These are phyloP conservation scores for Seira ritae DNA, from an alignment of 2,888 invertebrate genomes.

Conservation along the genomic window DNA sequence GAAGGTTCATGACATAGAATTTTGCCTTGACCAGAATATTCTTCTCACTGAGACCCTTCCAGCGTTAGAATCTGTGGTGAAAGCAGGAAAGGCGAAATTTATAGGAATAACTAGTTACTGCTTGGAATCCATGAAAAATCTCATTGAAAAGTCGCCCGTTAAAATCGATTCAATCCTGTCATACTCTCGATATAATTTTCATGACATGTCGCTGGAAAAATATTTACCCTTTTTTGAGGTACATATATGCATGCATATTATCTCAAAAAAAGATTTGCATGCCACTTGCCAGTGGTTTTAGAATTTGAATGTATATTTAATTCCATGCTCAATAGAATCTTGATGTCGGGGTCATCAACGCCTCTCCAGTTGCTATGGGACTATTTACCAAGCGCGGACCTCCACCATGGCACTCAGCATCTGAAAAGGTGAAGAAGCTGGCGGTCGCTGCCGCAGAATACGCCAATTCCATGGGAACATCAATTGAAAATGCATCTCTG, in stretches of 20 bases:
- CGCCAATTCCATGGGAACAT: constrained; percentile 68
- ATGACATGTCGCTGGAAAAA: constrained; percentile 85
- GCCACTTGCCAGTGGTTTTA: not conserved
- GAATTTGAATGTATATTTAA: constrained; percentile 14
- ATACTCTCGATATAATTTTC: constrained; percentile 87
- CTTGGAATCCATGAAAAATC: constrained; percentile 84
- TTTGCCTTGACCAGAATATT: constrained; percentile 84
- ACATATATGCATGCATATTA: constrained; percentile 53
- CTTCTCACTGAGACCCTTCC: constrained; percentile 92
- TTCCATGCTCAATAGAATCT: constrained; percentile 69
- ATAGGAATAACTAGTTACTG: constrained; percentile 95
- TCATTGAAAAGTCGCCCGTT: constrained; percentile 81
- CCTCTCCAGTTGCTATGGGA: constrained; percentile 89
- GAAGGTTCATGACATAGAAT: constrained; percentile 96
- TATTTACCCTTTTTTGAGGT: constrained; percentile 88
- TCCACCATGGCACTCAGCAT: constrained; percentile 88
- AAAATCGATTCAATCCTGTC: constrained; percentile 85
- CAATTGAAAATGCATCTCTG: constrained; percentile 64
- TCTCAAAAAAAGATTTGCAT: not conserved
- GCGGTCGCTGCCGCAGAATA: constrained; percentile 80
- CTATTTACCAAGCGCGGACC: constrained; percentile 86
- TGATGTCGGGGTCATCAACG: constrained; percentile 87
- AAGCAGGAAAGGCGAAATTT: constrained; percentile 82
- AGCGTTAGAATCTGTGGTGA: constrained; percentile 84
- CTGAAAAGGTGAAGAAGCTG: constrained; percentile 80